Evolutionary conservation across 2,888 invertebrate species (phyloP).

Genomic region (Anarsia innoxiella): DNA sequence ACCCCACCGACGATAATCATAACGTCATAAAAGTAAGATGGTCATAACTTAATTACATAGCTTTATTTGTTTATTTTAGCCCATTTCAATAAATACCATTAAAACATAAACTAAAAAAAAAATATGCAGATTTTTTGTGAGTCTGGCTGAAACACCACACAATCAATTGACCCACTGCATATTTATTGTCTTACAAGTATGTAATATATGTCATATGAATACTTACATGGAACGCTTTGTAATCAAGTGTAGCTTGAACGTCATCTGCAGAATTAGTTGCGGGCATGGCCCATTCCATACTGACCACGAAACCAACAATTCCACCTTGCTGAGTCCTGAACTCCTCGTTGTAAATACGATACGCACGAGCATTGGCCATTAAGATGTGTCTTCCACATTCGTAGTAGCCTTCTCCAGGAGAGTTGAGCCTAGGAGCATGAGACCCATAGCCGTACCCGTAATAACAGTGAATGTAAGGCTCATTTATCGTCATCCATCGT

Average conservation of each 20-base stretch:
- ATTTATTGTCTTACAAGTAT: no score
- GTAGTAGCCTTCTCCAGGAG: conserved; percentile 54
- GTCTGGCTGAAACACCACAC: no score
- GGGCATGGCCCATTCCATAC: conserved; percentile 21
- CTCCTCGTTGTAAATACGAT: conserved; percentile 41
- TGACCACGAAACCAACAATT: conserved; percentile 55
- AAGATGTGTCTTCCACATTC: conserved; percentile 57
- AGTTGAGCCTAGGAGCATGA: conserved; percentile 35
- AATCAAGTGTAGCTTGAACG: conserved; percentile 18
- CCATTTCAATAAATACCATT: no score
- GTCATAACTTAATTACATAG: no score
- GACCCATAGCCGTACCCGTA: conserved; percentile 45
- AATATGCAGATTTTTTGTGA: no score
- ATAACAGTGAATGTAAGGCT: conserved; percentile 47
- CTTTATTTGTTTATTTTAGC: no score
- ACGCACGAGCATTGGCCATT: conserved; percentile 66
- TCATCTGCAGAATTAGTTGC: conserved; percentile 19
- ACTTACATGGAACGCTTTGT: conserved; percentile 30
- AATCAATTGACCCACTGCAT: no score
- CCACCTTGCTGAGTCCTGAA: conserved; percentile 45
- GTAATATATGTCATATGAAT: no score
- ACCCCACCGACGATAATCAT: no score
- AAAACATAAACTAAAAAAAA: no score
- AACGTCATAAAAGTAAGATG: no score
- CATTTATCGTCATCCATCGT: conserved; percentile 74